Evolutionary conservation across 2,888 invertebrate species (phyloP), one percentile per base, ranked within the genome.

Genomic region (Linnaemya tessellans): DNA sequence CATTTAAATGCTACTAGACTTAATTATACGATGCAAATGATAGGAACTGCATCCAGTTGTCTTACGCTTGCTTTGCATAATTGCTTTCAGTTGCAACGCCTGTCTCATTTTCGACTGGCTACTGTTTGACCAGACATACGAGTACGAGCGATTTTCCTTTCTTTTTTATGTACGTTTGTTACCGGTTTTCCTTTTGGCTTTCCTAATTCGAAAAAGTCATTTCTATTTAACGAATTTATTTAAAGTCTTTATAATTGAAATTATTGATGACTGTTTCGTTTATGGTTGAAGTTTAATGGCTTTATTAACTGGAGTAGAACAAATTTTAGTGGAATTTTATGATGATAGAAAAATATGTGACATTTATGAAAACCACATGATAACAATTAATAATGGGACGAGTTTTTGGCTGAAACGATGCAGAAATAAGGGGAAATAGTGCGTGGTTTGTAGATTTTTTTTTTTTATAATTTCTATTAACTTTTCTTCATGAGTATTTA

Each of bases 21-120:
- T 78, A 71, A 65, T 73, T 77, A 56, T 58, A 70, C 18, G 51
- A 71, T 77, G 38, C 60, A 54, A 10, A 49, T 10, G 46, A 73
- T 41, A 74, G 2, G 64, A 43, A 18, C 46, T 54, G 35, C 71
- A 67, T 11, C 20, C 7, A 51, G 38, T 35, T 73, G 38, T 58
- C 49, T 82, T 51, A 70, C 30, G 60, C 41, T 70, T 62, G 54
- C 38, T 70, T 85, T 85, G 75, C 79, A 85, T 85, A 85, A 82
- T 85, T 75, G 75, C 51, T 81, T 22, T 46, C 46, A 62, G 73
- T 81, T 81, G 43, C 60, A 74, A 81, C 22, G 74, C 75, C 43
- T 68, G 51, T 67, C 43, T 67, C 11, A 54, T 46, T 35, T 65
- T 67, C 35, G 35, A 56, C 38, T 49, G 67, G 56, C 70, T 74